Evolutionary conservation across 1,140 invertebrate species (phyloP).

Genomic region (Sinella curviseta): DNA sequence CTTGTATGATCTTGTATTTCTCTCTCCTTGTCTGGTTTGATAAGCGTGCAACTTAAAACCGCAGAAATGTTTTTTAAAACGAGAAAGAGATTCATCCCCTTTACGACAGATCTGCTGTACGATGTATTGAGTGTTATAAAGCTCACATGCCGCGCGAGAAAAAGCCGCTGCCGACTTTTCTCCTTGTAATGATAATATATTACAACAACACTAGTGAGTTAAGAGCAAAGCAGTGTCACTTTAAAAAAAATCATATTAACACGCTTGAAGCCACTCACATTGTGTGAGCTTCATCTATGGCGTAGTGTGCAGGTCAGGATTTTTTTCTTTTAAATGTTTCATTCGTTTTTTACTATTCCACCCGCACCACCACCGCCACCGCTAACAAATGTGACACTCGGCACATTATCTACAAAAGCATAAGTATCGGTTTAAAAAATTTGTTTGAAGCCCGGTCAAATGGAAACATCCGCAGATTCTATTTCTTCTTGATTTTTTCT

Average conservation of each 20-base stretch:
- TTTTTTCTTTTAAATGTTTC: too few species aligned
- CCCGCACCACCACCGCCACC: neutral
- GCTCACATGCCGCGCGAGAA: neutral
- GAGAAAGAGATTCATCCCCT: neutral
- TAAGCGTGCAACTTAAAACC: slow-evolving; percentile 21
- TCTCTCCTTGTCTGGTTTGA: neutral
- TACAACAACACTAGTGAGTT: neutral
- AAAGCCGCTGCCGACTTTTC: neutral
- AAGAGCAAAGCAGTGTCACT: slow-evolving; percentile 15
- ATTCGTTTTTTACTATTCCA: neutral
- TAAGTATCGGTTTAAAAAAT: slow-evolving; percentile 16
- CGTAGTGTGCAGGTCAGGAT: slow-evolving; percentile 2
- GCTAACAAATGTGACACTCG: slow-evolving; percentile 17
- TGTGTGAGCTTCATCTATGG: neutral
- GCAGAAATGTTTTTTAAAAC: slow-evolving; percentile 16
- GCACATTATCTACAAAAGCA: neutral
- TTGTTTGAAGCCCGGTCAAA: slow-evolving; percentile 4
- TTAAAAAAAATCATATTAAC: slow-evolving; percentile 19
- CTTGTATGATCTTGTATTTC: neutral
- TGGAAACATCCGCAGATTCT: slow-evolving; percentile 11
- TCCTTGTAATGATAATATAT: slow-evolving; percentile 22
- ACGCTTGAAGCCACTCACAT: neutral
- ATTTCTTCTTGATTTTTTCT: neutral
- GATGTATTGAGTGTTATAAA: neutral
- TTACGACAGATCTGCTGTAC: neutral